Percentiles rank a stretch among this genome's conserved stretches.
Conservation (phyloP, 2,888 invertebrate species). For the Leucoma salicis region DNA sequence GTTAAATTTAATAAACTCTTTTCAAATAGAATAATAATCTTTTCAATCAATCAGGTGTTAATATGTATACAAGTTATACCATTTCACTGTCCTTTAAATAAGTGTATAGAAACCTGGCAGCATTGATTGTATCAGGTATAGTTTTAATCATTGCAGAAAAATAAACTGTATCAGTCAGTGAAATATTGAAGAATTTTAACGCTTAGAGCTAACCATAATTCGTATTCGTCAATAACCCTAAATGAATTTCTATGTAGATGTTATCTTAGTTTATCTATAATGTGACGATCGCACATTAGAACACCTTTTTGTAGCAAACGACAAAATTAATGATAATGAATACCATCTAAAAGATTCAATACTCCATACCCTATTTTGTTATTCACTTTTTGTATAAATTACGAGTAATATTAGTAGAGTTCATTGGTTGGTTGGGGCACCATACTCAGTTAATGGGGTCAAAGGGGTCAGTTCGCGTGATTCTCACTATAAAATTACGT, state of each 20-base stretch:
- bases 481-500: conserved; percentile 66
- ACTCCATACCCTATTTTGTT: conserved; percentile 3
- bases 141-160: too few relatives aligned
- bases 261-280: not conserved
- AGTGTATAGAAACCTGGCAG: too few relatives aligned
- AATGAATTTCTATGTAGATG: conserved; percentile 1
- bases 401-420: conserved; percentile 18
- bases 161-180: too few relatives aligned
- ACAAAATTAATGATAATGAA: not conserved
- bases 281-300: not conserved
- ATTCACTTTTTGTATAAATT: conserved; percentile 17
- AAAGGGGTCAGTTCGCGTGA: conserved; percentile 71
- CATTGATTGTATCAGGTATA: too few relatives aligned
- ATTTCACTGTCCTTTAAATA: too few relatives aligned
- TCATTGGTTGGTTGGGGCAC: conserved; percentile 13
- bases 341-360: not conserved
- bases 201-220: too few relatives aligned
- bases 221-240: conserved; percentile 1
- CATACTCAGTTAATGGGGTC: conserved; percentile 53
- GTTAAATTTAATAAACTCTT: too few relatives aligned
- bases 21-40: too few relatives aligned
- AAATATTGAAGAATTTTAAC: too few relatives aligned
- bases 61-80: too few relatives aligned
- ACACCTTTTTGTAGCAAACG: not conserved
- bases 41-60: too few relatives aligned